Evolutionary conservation across 2,888 invertebrate species (phyloP).

Genomic region (Agrypnus murinus): DNA sequence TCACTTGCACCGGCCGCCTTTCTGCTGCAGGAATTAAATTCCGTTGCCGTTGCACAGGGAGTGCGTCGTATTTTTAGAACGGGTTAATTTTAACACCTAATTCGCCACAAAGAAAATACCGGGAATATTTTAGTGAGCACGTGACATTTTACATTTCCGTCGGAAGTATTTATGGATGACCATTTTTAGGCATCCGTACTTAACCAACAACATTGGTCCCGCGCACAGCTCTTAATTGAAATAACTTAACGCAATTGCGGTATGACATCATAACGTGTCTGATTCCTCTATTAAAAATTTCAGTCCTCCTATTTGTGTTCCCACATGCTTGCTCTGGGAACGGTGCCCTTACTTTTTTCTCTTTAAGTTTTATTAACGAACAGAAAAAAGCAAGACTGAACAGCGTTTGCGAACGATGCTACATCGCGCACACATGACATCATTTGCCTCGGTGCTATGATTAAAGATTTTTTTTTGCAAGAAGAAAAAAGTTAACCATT

Average conservation of each 20-base stretch:
- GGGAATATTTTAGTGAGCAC: constrained; percentile 28
- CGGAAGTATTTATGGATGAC: constrained; percentile 39
- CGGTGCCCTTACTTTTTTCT: constrained; percentile 8
- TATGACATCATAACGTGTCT: constrained; percentile 43
- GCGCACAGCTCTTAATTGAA: constrained; percentile 27
- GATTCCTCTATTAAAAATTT: constrained; percentile 25
- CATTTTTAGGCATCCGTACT: constrained; percentile 31
- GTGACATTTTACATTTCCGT: constrained; percentile 37
- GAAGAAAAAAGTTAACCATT: constrained; percentile 29
- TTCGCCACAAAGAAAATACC: constrained; percentile 40
- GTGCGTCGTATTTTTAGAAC: constrained; percentile 34
- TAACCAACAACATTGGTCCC: constrained; percentile 12
- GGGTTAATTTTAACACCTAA: constrained; percentile 32
- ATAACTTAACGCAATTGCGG: constrained; percentile 33
- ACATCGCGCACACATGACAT: constrained; percentile 35
- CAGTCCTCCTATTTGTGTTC: constrained; percentile 13
- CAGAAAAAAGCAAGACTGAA: neutral
- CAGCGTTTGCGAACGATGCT: constrained; percentile 10
- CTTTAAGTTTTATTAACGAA: neutral
- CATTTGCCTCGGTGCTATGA: constrained; percentile 20
- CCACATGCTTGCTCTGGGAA: constrained; percentile 31
- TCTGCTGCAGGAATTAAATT: constrained; percentile 2
- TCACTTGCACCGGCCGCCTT: constrained; percentile 17
- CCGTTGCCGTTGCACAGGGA: neutral
- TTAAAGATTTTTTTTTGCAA: constrained; percentile 23